Evolutionary conservation across 2,888 invertebrate genomes (phyloP).

Genomic region (Troides aeacus): DNA sequence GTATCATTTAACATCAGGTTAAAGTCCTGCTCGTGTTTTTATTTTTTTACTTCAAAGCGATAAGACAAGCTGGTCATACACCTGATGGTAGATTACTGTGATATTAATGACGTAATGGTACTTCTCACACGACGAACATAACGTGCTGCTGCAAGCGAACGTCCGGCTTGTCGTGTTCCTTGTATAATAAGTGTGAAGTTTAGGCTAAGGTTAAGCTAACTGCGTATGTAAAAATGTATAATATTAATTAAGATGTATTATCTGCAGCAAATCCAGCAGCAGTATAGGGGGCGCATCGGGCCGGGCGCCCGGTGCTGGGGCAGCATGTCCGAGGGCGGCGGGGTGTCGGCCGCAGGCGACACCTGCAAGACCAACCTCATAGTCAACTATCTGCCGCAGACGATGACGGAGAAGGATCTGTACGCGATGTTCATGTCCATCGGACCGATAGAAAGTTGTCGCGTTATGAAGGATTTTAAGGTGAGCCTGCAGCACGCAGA

Average conservation of each 20-base stretch:
- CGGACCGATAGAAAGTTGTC: slow-evolving; percentile 93
- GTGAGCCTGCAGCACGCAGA: slow-evolving; percentile 55
- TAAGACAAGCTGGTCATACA: too few relatives aligned
- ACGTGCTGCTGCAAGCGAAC: too few relatives aligned
- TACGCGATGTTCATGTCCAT: slow-evolving; percentile 93
- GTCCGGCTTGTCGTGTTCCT: too few relatives aligned
- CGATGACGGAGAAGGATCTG: slow-evolving; percentile 94
- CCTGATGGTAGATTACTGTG: too few relatives aligned
- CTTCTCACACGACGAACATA: too few relatives aligned
- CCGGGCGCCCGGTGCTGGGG: slow-evolving; percentile 64
- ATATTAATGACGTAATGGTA: too few relatives aligned
- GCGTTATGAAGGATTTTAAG: slow-evolving; percentile 95
- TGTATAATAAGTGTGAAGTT: too few relatives aligned
- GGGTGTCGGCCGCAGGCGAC: slow-evolving; percentile 69
- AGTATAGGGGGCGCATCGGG: slow-evolving; percentile 63
- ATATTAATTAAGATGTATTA: background rate
- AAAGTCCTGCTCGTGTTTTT: too few relatives aligned
- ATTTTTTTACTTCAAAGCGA: too few relatives aligned
- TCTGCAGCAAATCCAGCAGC: slow-evolving; percentile 75
- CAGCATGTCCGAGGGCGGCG: slow-evolving; percentile 75
- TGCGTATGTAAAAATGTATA: too few relatives aligned
- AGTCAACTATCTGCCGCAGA: slow-evolving; percentile 97
- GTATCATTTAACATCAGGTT: too few relatives aligned
- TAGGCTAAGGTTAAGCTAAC: too few relatives aligned
- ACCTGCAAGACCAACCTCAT: slow-evolving; percentile 89